These are phyloP conservation scores for Zelostemma sp. DNA, from an alignment of 1,140 invertebrate genomes.

Conservation along the genomic window DNA sequence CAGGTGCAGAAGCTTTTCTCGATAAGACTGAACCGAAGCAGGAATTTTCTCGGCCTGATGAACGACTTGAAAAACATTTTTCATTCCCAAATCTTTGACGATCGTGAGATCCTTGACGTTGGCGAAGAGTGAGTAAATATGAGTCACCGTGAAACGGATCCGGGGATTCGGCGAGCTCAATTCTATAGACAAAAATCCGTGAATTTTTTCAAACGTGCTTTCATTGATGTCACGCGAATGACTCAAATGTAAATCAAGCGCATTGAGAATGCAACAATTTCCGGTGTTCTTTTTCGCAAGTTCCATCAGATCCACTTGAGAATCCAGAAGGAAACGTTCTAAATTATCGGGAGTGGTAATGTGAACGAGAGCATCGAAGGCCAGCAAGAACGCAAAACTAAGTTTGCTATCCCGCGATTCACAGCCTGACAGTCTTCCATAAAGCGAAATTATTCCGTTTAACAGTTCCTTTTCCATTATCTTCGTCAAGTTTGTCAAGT, in stretches of 20 bases:
- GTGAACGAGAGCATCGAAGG: conserved; percentile 73
- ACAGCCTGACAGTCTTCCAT: conserved; percentile 43
- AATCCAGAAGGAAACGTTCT: conserved; percentile 55
- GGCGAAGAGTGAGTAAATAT: conserved; percentile 81
- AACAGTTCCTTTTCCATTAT: conserved; percentile 40
- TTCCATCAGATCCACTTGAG: conserved; percentile 51
- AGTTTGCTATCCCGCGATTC: conserved; percentile 21
- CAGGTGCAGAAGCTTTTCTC: conserved; percentile 80
- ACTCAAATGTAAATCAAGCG: conserved; percentile 54
- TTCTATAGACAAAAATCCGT: conserved; percentile 36
- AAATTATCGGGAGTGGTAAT: conserved; percentile 68
- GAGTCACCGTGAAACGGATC: conserved; percentile 77
- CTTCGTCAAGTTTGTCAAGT: conserved; percentile 49
- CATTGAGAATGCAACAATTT: conserved; percentile 52
- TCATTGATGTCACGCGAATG: conserved; percentile 46
- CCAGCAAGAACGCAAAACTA: conserved; percentile 58
- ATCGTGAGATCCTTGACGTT: conserved; percentile 61
- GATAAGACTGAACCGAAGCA: conserved; percentile 79
- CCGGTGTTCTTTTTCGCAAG: conserved; percentile 45
- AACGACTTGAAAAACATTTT: conserved; percentile 59
- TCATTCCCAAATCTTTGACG: conserved; percentile 44
- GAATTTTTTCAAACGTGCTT: conserved; percentile 49
- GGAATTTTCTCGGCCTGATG: conserved; percentile 76
- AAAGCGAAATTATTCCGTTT: conserved; percentile 36
- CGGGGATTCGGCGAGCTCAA: conserved; percentile 67